Base-by-base conservation (phyloP, 1,140 invertebrate species). In the Tyrophagus putrescentiae region DNA sequence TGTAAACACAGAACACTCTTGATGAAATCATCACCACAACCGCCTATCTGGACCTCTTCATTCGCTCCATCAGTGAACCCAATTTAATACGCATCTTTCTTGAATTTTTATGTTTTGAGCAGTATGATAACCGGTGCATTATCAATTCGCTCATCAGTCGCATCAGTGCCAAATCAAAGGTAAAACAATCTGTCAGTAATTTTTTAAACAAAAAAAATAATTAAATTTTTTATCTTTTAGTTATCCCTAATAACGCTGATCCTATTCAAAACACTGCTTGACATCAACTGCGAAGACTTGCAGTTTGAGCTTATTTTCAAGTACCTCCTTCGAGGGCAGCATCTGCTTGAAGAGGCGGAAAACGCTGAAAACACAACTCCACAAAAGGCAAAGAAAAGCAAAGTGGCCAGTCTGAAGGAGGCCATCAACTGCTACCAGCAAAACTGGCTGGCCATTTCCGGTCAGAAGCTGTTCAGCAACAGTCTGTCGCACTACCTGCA, bases 201-300 rank as follows among this genome's bases (percentile, higher is more conserved):
- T 54, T 5, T 9, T 41, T 7, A 54, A 54, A 41, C 11, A 33
- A n/a, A n/a, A 1, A 53, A 27, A 23, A n/a, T 21, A 7, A 41
- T 58, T 4, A 21, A 3, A 34, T 42, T 36, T 34, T 57, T 57
- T n/a, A 25, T 57, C 67, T 76, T 77, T 60, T 76, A 92, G 83
- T 73, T 97, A 7, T 88, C 86, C 64, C 77, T 95, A 62, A 87
- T 94, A 1, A 90, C 91, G 0, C 71, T 98, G 64, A 82, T 86
- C 0, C 69, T 98, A 7, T 88, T 98, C 70, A 83, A 90, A 71
- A 93, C 90, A 0, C 72, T 98, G 56, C 76, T 97, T 27, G 83
- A 90, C 67, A 73, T 97, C 41, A 89, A 94, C 70, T 96, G 89
- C 73, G 94, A 98, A 75, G 94, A 98, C 72, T 79, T 96, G n/a